These are phyloP conservation scores for Cyprinus carpio DNA, from an alignment of 2,113 vertebrate species.

Conservation along the genomic window DNA sequence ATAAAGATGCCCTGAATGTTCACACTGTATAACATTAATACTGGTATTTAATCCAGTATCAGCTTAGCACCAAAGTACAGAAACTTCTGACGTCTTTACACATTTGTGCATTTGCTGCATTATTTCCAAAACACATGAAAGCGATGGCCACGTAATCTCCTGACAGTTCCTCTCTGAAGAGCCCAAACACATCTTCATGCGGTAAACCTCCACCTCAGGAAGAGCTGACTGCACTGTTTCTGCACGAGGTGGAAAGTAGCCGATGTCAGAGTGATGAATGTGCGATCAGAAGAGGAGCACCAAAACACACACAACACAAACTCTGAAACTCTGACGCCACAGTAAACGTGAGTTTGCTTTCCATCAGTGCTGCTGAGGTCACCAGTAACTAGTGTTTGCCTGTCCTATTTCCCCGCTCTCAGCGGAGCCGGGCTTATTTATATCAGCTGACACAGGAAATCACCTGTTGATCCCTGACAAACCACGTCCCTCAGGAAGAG, in stretches of 20 bases:
- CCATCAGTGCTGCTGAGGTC: not conserved
- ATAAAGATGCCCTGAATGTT: not conserved
- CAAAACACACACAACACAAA: constrained; percentile 60
- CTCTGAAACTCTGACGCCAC: not conserved
- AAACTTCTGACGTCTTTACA: not conserved
- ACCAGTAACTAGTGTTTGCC: not conserved
- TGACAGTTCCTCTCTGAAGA: constrained; percentile 45
- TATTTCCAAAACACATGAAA: not conserved
- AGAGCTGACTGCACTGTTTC: constrained; percentile 81
- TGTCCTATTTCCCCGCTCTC: not conserved
- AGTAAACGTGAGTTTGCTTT: constrained; percentile 8
- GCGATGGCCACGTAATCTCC: not conserved
- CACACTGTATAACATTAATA: not conserved
- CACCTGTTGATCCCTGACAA: constrained; percentile 10
- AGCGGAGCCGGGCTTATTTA: not conserved
- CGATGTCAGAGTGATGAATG: constrained; percentile 81
- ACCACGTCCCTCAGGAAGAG: not conserved
- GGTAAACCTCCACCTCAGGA: constrained; percentile 55
- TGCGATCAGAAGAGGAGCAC: constrained; percentile 71
- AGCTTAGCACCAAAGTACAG: not conserved
- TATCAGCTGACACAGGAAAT: not conserved
- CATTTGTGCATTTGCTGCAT: not conserved
- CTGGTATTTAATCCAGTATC: not conserved
- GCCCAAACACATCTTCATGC: constrained; percentile 59
- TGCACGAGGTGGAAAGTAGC: constrained; percentile 74